Evolutionary conservation across 1,140 invertebrate species (phyloP), one percentile per base, ranked within the genome.

Genomic region (Procambarus clarkii): DNA sequence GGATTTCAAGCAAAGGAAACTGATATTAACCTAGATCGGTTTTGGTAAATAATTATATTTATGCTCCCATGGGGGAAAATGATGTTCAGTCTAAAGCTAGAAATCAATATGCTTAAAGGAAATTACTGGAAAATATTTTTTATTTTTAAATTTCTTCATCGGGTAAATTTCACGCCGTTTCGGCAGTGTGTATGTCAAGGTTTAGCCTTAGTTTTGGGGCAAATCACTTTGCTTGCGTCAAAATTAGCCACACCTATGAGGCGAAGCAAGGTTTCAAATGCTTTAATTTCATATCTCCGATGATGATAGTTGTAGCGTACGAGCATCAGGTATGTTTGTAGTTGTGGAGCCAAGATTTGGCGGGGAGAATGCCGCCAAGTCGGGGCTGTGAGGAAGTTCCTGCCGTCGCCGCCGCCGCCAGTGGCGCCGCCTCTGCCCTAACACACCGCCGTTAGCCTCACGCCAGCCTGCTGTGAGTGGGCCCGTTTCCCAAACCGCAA

Each of bases 401-500:
- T 60, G 83, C 78, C 78, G 64, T 34, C 74, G 82, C 82, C 58
- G 50, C 50, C 50, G 88, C 80, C 76, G 60, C 54, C 69, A 54
- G 46, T 69, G 76, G 64, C 44, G 87, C 46, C 87, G 64, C 45
- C 60, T 11, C 60, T 15, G 60, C 79, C 58, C 34, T 34, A 11
- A 13, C 48, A 46, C 21, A 0, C n/a, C 18, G 21, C 82, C 82
- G 64, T 44, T 44, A 71, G n/a, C 45, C 64, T 89, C 88, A 84
- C 34, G 54, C 54, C 46, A 69, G 69, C 82, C 89, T 91, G 89
- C 89, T 83, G 76, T 45, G 74, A 60, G 46, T 24, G 64, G 24
- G 21, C 50, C 34, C 76, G 71, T 91, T 91, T 91, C 83, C 74
- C n/a, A 79, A 85, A 91, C 82, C 82, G 80, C 89, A 91, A 91